Base-by-base conservation (phyloP, 2,888 invertebrate genomes). In the Cylloceria caligata region DNA sequence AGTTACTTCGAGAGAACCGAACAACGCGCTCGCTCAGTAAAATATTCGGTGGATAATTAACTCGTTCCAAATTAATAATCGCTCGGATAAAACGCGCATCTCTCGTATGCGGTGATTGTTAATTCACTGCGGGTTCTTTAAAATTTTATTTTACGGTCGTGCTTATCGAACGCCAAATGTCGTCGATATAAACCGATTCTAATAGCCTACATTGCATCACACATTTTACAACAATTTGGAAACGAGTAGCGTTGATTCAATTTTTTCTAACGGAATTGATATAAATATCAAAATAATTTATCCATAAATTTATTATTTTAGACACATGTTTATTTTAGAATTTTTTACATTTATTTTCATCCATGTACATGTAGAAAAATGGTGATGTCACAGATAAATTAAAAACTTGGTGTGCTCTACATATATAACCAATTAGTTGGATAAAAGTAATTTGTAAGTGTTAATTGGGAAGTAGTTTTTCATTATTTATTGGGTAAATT, bases 31-130 rank as follows among this genome's bases (percentile, higher is more conserved):
- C 52, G 30, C 19, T 42, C 64, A 24, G 55, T 78, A 71, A 78
- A 78, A 71, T 78, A 65, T 64, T 13, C 45, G 52, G 3, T 55
- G 55, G 65, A 57, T 74, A 80, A 80, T 80, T 68, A 74, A 69
- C 73, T 62, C 73, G 62, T 49, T 67, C 72, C 30, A 69, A 80
- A 80, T 80, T 80, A 62, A 73, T 80, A 52, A 80, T 74, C 13
- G 27, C 62, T 34, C 34, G 52, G 27, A 80, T 74, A 68, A 80
- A 80, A 74, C 52, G 30, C 69, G 19, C 30, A 11, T n/a, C 49
- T 42, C 39, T 60, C 60, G 39, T 60, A 30, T n/a, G 36, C 9
- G 13, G 13, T 21, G 42, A 52, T 64, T 13, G 52, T 77, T 64
- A 55, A 64, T 52, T 36, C n/a, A 34, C 55, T 27, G 39, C 30